A percentile compares a stretch with the other conserved stretches of the same genome.
phyloP scores from a whole-genome alignment of 2,888 invertebrate genomes.

The Theristus sp. region DNA sequence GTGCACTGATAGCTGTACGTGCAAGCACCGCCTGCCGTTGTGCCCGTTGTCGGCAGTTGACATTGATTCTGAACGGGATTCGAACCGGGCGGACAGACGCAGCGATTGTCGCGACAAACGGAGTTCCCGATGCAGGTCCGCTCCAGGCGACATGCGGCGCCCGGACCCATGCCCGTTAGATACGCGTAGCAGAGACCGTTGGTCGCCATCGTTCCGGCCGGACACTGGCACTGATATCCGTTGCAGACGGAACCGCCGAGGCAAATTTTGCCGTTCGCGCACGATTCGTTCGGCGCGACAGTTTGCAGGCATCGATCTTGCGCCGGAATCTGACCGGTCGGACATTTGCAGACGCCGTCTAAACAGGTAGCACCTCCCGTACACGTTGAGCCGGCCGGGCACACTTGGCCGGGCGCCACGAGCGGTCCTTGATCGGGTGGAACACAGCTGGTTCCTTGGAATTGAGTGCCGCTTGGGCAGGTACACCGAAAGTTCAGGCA shows the following conservation, averaged over 20 bases:
- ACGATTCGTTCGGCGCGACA: neutral
- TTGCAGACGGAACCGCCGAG: neutral
- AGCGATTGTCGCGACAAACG: neutral
- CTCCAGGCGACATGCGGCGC: neutral
- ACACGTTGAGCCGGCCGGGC: conserved; percentile 12
- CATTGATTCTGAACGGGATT: neutral
- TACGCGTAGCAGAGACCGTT: neutral
- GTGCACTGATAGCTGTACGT: conserved; percentile 17
- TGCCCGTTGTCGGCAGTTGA: conserved; percentile 1
- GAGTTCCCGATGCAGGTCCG: neutral
- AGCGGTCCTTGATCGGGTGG: neutral
- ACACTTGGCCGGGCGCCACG: conserved; percentile 16
- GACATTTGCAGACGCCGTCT: neutral
- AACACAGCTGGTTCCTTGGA: neutral
- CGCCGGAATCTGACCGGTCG: neutral
- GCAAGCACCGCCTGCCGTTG: conserved; percentile 17
- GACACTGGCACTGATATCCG: neutral
- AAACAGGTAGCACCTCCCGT: neutral
- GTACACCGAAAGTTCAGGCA: neutral
- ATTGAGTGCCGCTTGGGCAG: neutral
- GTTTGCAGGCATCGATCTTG: neutral
- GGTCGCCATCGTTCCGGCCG: neutral
- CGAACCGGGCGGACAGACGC: conserved; percentile 1
- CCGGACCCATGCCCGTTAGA: neutral
- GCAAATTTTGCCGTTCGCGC: neutral